phyloP scores from a whole-genome alignment of 2,113 vertebrate genomes.

The Lota lota region DNA sequence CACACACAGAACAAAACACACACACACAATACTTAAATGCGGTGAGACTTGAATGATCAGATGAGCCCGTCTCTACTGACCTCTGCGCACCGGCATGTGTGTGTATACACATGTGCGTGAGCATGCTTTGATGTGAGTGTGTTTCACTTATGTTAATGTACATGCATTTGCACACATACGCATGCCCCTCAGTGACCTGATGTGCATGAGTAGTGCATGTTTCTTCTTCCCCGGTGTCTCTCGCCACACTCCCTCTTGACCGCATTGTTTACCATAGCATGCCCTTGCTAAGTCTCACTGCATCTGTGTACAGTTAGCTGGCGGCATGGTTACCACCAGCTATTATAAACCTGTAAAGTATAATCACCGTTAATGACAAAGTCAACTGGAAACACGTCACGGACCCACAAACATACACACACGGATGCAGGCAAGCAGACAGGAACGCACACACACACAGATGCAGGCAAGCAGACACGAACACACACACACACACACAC shows the following conservation, averaged over 20 bases:
- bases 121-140: not conserved
- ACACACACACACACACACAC: constrained; percentile 37
- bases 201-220: not conserved
- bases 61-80: not conserved
- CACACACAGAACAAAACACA: not conserved
- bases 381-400: constrained; percentile 66
- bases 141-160: not conserved
- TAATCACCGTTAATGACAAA: constrained; percentile 73
- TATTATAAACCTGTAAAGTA: constrained; percentile 70
- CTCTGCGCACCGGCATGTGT: not conserved
- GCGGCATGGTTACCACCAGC: constrained; percentile 67
- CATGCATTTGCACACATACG: not conserved
- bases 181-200: not conserved
- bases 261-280: constrained; percentile 61
- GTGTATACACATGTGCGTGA: not conserved
- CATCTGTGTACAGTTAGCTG: constrained; percentile 80
- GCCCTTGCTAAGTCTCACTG: constrained; percentile 44
- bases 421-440: constrained; percentile 1
- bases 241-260: constrained; percentile 42
- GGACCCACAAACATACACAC: constrained; percentile 31
- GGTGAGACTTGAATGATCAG: constrained; percentile 18
- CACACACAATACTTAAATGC: constrained; percentile 9
- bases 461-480: constrained; percentile 5
- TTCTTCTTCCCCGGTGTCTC: constrained; percentile 6
- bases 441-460: not conserved